Evolutionary conservation across 92 coral and sea anemone species (phyloP).

Genomic region (Bergia puertoricense): DNA sequence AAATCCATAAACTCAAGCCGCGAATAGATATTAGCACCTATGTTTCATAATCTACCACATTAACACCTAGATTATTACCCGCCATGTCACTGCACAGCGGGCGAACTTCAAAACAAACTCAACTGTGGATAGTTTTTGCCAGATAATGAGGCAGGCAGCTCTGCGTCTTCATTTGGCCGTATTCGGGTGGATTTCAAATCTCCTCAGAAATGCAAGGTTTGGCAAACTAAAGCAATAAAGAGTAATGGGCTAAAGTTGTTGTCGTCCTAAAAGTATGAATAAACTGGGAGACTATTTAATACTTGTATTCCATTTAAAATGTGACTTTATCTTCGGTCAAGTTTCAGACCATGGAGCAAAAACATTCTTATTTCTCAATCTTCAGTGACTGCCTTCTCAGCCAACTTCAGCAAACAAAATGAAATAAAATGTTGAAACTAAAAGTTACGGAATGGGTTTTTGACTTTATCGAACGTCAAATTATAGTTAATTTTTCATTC

Average conservation of each 20-base stretch:
- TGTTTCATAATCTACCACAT: constrained; percentile 6
- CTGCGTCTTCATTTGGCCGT: neutral
- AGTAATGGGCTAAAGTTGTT: too few relatives aligned
- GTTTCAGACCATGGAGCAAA: too few relatives aligned
- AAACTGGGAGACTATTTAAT: too few relatives aligned
- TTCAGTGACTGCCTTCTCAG: neutral
- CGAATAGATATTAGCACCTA: constrained; percentile 13
- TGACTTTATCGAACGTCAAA: too few relatives aligned
- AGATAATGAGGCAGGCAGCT: too few relatives aligned
- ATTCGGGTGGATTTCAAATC: neutral
- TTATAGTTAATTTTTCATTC: neutral
- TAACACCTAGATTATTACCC: constrained; percentile 27
- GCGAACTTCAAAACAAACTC: neutral
- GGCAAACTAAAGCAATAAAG: too few relatives aligned
- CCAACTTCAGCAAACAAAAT: neutral
- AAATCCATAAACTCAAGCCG: constrained; percentile 17
- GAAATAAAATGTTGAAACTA: too few relatives aligned
- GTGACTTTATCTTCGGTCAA: too few relatives aligned
- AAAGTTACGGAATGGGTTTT: too few relatives aligned
- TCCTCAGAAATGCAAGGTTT: too few relatives aligned
- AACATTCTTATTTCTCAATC: neutral
- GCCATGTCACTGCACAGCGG: neutral
- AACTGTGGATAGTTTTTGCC: neutral
- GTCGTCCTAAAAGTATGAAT: too few relatives aligned
- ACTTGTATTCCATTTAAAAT: too few relatives aligned